These are phyloP conservation scores for Brachyhypopomus occidentalis DNA, from an alignment of 2,113 vertebrate genomes.

Conservation along the genomic window DNA sequence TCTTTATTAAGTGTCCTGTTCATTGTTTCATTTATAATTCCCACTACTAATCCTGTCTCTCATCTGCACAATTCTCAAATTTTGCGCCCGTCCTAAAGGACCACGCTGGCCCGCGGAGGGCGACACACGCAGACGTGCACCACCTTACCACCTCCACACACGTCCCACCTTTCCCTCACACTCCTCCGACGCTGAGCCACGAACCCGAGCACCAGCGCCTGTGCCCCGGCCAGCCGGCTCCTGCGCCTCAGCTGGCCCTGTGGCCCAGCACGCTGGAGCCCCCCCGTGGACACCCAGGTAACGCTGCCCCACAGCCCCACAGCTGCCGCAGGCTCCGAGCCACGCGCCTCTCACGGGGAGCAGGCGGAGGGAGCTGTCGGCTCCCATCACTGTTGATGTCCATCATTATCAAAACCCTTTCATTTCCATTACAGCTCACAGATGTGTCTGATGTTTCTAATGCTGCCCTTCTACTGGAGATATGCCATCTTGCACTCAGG, in stretches of 20 bases:
- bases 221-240: conserved; percentile 69
- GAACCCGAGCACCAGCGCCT: conserved; percentile 67
- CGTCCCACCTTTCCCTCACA: conserved; percentile 70
- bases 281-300: conserved; percentile 87
- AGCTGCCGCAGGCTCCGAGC: too few relatives aligned
- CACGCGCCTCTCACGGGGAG: too few relatives aligned
- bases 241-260: conserved; percentile 77
- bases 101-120: conserved; percentile 64
- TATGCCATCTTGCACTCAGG: too few relatives aligned
- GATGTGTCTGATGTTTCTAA: neutral
- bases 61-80: conserved; percentile 45
- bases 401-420: neutral
- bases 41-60: conserved; percentile 11
- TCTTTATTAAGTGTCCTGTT: neutral
- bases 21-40: conserved; percentile 18
- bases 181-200: conserved; percentile 66
- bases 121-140: conserved; percentile 75
- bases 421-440: neutral
- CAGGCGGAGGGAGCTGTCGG: neutral
- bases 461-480: neutral
- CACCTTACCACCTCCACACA: conserved; percentile 69
- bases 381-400: conserved; percentile 1
- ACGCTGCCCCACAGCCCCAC: conserved; percentile 53
- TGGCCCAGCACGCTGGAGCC: conserved; percentile 72
- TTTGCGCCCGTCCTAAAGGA: conserved; percentile 75